Percentiles rank a stretch among this genome's conserved stretches.
phyloP scores from a whole-genome alignment of 2,113 vertebrate species.

The Heliornis fulica region DNA sequence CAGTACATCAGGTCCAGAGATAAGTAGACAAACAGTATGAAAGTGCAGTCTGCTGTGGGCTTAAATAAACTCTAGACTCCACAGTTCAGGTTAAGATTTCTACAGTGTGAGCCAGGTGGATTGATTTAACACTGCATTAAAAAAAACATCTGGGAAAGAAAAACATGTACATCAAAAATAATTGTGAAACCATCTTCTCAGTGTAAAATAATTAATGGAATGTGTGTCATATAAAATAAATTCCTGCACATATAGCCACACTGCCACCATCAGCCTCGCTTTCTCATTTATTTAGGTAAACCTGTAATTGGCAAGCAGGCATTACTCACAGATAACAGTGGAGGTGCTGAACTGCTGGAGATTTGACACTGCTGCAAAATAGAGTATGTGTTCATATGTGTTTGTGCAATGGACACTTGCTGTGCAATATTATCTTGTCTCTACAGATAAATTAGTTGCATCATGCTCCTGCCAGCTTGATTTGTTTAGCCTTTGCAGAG shows the following conservation, averaged over 20 bases:
- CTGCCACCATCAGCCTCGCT: neutral
- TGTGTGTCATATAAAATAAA: neutral
- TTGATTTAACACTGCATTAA: conserved; percentile 28
- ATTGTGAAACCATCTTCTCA: neutral
- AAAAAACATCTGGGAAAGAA: conserved; percentile 22
- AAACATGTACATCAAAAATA: conserved; percentile 2
- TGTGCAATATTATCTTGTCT: conserved; percentile 58
- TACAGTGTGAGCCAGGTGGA: neutral
- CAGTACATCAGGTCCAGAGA: neutral
- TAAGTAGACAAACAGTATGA: neutral
- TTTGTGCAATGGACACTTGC: conserved; percentile 16
- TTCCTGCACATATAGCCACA: neutral
- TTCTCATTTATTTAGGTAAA: neutral
- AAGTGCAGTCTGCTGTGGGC: neutral
- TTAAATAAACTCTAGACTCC: neutral
- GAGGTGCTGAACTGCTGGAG: conserved; percentile 19
- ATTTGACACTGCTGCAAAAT: neutral
- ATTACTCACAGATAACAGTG: neutral
- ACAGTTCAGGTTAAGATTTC: neutral
- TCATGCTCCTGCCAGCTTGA: conserved; percentile 47
- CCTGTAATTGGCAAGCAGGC: neutral
- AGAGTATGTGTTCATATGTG: neutral
- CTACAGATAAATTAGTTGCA: conserved; percentile 50
- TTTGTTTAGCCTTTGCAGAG: conserved; percentile 48
- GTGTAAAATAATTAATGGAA: conserved; percentile 37